A percentile compares a stretch with the other conserved stretches of the same genome.
Conservation (phyloP, 2,797 vertebrate genomes). For the Poecile montanus region DNA sequence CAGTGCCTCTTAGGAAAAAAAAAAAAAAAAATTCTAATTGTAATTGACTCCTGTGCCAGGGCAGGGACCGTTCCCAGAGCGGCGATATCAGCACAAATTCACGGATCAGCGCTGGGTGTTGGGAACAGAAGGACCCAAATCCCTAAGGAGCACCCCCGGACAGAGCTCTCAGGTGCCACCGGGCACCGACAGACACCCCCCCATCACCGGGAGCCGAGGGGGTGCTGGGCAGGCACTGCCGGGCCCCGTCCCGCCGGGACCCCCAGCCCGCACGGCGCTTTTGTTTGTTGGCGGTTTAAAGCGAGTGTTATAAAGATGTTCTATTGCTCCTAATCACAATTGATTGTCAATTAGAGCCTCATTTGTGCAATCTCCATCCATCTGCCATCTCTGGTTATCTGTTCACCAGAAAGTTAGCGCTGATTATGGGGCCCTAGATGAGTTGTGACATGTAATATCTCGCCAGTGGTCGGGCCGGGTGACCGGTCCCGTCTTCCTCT, state of each 20-base stretch:
- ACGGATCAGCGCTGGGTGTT: accelerated
- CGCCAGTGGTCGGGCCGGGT: neutral
- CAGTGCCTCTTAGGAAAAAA: neutral
- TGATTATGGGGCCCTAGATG: slow-evolving; percentile 65
- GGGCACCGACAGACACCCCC: neutral
- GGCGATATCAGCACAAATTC: neutral
- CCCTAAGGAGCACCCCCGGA: neutral
- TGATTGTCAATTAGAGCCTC: slow-evolving; percentile 83
- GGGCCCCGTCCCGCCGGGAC: neutral
- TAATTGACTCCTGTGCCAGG: neutral
- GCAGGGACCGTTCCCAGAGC: neutral
- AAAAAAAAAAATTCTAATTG: neutral
- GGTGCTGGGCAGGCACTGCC: neutral
- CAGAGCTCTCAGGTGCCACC: neutral
- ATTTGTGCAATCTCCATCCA: slow-evolving; percentile 78
- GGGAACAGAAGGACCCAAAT: neutral
- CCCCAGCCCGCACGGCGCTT: neutral
- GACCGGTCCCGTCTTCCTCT: neutral
- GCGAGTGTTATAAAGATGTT: slow-evolving; percentile 70
- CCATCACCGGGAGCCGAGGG: neutral
- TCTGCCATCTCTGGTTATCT: slow-evolving; percentile 78
- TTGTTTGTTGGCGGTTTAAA: slow-evolving; percentile 18
- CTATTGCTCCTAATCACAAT: slow-evolving; percentile 78
- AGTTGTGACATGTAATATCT: slow-evolving; percentile 76
- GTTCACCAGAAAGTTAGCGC: slow-evolving; percentile 57